Percentiles rank a stretch among this genome's conserved stretches.
Evolutionary conservation across 1,140 invertebrate species (phyloP).

Genomic region (Steinernema khuongi): DNA sequence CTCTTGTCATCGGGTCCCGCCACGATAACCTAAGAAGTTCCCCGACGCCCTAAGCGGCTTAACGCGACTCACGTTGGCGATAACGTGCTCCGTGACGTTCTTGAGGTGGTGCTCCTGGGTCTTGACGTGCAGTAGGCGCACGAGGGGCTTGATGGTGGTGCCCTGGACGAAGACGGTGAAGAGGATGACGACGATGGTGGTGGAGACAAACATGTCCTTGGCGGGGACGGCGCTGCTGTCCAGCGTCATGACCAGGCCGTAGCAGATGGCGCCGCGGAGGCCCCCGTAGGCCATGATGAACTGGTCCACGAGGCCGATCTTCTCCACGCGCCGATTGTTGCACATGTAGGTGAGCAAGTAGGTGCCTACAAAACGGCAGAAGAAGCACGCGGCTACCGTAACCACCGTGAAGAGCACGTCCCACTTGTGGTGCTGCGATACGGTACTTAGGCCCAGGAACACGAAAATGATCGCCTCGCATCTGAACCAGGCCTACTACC

Average conservation of each 20-base stretch:
- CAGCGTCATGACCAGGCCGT: constrained; percentile 65
- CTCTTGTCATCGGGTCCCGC: too few species aligned
- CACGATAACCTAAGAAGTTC: too few species aligned
- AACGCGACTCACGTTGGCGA: constrained; percentile 39
- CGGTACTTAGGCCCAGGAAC: constrained; percentile 91
- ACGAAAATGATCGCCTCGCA: constrained; percentile 99
- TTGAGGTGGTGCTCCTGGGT: constrained; percentile 39
- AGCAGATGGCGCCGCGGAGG: constrained; percentile 52
- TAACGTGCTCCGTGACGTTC: constrained; percentile 48
- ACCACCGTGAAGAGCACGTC: constrained; percentile 88
- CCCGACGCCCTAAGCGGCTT: background rate
- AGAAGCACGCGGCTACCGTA: constrained; percentile 85
- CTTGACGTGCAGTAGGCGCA: constrained; percentile 39
- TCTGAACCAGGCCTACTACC: constrained; percentile 65
- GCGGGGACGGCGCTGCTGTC: constrained; percentile 65
- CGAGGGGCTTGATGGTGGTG: constrained; percentile 36
- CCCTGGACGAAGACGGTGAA: constrained; percentile 87
- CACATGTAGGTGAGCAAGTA: constrained; percentile 42
- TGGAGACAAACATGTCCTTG: constrained; percentile 82
- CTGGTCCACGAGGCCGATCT: constrained; percentile 50
- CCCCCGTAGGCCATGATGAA: constrained; percentile 55
- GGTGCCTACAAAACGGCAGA: constrained; percentile 75
- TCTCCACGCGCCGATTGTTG: constrained; percentile 43
- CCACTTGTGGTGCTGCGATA: constrained; percentile 86
- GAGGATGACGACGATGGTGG: constrained; percentile 93